Evolutionary conservation across 2,888 invertebrate genomes (phyloP).

Genomic region (Mesorhabditis belari): DNA sequence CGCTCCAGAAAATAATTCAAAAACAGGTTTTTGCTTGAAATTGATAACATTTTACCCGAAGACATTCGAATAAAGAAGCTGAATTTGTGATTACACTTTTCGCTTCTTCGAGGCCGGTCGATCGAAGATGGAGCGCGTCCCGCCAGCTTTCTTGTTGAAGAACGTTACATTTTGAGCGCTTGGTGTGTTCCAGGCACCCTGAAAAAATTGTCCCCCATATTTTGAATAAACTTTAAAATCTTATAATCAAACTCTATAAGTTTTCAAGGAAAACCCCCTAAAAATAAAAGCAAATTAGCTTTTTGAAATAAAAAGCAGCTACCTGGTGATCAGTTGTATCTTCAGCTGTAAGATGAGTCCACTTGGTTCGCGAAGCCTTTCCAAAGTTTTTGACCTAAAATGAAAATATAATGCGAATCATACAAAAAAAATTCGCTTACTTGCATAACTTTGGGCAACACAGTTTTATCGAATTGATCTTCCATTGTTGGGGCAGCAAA

Average conservation of each 20-base stretch:
- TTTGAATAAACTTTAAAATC: conserved; percentile 64
- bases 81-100: conserved; percentile 29
- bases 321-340: conserved; percentile 85
- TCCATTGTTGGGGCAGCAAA: conserved; percentile 92
- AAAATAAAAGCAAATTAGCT: too few relatives aligned
- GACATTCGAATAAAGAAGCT: too few relatives aligned
- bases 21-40: too few relatives aligned
- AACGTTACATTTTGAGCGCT: conserved; percentile 81
- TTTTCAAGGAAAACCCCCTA: too few relatives aligned
- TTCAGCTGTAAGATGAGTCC: conserved; percentile 96
- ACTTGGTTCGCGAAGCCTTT: conserved; percentile 93
- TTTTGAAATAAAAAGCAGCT: conserved; percentile 13
- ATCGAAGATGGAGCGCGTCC: conserved; percentile 84
- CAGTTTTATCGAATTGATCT: conserved; percentile 97
- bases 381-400: conserved; percentile 90
- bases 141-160: conserved; percentile 75
- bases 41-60: too few relatives aligned
- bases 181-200: conserved; percentile 88
- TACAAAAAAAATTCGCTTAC: conserved; percentile 45
- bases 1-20: too few relatives aligned
- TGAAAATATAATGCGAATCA: not conserved
- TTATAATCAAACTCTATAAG: not conserved
- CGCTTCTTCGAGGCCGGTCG: conserved; percentile 69
- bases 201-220: too few relatives aligned
- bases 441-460: conserved; percentile 98